Conservation (phyloP, 2,113 vertebrate species). For the Anolis carolinensis region DNA sequence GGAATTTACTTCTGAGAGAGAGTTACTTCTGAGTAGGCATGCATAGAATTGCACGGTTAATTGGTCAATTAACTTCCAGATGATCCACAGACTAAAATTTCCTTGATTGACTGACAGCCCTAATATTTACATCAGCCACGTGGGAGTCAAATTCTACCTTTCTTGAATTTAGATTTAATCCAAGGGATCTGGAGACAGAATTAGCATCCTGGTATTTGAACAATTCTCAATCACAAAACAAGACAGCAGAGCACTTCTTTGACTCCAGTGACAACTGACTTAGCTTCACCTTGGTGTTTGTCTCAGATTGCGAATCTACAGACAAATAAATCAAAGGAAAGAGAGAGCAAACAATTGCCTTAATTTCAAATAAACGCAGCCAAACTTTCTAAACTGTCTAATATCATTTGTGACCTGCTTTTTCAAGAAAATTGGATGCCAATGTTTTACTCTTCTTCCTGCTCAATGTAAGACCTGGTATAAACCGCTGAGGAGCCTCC, state of each 20-base stretch:
- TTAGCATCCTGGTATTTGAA: not conserved
- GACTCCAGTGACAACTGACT: conserved; percentile 1
- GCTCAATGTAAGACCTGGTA: not conserved
- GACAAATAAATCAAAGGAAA: conserved; percentile 28
- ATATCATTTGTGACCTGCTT: conserved; percentile 9
- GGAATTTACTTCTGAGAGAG: not conserved
- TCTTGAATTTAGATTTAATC: conserved; percentile 14
- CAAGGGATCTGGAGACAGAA: conserved; percentile 38
- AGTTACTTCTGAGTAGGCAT: not conserved
- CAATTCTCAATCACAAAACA: not conserved
- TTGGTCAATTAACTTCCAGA: not conserved
- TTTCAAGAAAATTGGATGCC: not conserved
- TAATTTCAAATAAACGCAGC: not conserved
- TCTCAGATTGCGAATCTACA: conserved; percentile 16
- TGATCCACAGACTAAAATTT: not conserved
- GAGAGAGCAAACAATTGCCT: not conserved
- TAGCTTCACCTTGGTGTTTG: not conserved
- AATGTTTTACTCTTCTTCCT: accelerated
- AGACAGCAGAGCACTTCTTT: conserved; percentile 7
- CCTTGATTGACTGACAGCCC: not conserved
- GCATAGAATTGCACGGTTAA: not conserved
- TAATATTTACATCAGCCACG: not conserved
- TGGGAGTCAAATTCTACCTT: not conserved
- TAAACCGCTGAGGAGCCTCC: no score
- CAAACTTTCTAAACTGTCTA: conserved; percentile 27